Conservation (phyloP, 1,140 invertebrate genomes). For the Temnothorax curvispinosus region DNA sequence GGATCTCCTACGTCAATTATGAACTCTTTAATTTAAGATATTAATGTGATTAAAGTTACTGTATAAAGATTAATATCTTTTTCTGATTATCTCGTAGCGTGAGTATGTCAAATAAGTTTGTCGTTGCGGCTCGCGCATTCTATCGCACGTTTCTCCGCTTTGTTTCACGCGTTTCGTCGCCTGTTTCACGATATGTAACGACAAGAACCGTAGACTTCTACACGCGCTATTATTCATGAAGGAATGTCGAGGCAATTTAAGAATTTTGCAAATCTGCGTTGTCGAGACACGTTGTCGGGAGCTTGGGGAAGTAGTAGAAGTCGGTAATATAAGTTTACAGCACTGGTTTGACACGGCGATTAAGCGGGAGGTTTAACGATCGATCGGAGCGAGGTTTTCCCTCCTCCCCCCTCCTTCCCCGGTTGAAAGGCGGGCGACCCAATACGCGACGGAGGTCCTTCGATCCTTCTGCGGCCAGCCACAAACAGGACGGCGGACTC, state of each 20-base stretch:
- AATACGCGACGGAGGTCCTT: constrained; percentile 57
- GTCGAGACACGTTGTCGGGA: constrained; percentile 53
- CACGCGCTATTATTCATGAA: constrained; percentile 13
- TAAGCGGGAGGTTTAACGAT: constrained; percentile 80
- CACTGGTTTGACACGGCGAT: constrained; percentile 81
- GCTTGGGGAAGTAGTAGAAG: constrained; percentile 72
- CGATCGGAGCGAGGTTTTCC: constrained; percentile 60
- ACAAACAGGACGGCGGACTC: constrained; percentile 3
- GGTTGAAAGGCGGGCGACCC: constrained; percentile 66
- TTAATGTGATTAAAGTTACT: neutral
- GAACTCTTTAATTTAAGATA: neutral
- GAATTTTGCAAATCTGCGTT: constrained; percentile 61
- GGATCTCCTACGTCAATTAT: neutral
- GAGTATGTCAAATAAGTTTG: neutral
- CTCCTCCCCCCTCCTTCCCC: neutral
- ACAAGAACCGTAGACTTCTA: neutral
- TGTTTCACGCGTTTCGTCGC: neutral
- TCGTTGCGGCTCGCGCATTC: neutral
- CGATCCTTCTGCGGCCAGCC: constrained; percentile 25
- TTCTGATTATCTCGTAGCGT: neutral
- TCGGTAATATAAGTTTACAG: constrained; percentile 77
- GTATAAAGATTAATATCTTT: neutral
- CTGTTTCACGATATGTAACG: neutral
- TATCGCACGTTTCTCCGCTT: neutral
- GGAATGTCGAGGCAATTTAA: constrained; percentile 43